Evolutionary conservation across 2,888 invertebrate species (phyloP).

Genomic region (Adela reaumurella): DNA sequence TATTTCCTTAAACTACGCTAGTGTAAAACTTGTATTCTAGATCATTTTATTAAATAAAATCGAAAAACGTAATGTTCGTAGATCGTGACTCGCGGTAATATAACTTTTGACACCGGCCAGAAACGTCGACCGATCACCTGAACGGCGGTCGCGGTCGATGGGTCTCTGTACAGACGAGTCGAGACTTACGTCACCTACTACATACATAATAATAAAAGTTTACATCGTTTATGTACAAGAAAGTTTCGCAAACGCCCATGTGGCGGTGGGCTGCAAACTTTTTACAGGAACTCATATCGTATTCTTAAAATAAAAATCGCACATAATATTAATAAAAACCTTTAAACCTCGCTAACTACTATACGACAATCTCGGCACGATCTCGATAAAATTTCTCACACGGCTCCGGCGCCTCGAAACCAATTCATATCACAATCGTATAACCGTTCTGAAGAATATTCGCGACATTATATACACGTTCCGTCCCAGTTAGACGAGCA

Average conservation of each 20-base stretch:
- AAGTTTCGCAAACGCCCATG: constrained; percentile 32
- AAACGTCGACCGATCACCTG: constrained; percentile 9
- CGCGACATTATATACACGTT: constrained; percentile 55
- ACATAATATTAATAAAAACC: constrained; percentile 56
- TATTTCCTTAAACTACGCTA: constrained; percentile 56
- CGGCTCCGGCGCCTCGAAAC: constrained; percentile 51
- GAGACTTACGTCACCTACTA: neutral
- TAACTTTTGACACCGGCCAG: constrained; percentile 31
- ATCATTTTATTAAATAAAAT: constrained; percentile 26
- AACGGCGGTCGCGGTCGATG: constrained; percentile 9
- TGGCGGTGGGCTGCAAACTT: constrained; percentile 31
- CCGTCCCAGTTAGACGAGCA: constrained; percentile 24
- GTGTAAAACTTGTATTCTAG: constrained; percentile 53
- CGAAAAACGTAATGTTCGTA: constrained; percentile 47
- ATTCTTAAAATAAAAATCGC: constrained; percentile 50
- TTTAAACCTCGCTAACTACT: constrained; percentile 57
- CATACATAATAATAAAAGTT: constrained; percentile 12
- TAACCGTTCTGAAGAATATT: constrained; percentile 53
- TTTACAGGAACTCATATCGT: constrained; percentile 58
- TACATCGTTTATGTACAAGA: constrained; percentile 50
- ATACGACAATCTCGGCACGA: constrained; percentile 50
- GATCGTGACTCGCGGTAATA: constrained; percentile 33
- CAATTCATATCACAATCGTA: constrained; percentile 57
- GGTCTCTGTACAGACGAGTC: constrained; percentile 5
- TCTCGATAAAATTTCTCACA: constrained; percentile 49